Conservation (phyloP, 1,140 invertebrate species). For the Ips nitidus region DNA sequence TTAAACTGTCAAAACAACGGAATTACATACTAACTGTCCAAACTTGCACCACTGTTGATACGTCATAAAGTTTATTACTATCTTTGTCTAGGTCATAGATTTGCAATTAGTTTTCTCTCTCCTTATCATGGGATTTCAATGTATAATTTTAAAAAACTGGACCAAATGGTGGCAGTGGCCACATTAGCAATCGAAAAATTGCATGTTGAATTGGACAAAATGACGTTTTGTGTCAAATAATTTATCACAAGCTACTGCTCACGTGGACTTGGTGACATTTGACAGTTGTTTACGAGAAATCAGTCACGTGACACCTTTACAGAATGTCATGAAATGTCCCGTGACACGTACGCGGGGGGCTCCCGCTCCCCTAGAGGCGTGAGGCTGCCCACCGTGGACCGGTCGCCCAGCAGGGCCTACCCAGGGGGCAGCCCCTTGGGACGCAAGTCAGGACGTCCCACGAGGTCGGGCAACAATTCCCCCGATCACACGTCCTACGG, state of each 20-base stretch:
- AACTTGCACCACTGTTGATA: too few species aligned
- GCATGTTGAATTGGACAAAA: background rate
- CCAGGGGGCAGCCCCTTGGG: slow-evolving; percentile 62
- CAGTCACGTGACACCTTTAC: background rate
- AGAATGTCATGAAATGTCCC: slow-evolving; percentile 63
- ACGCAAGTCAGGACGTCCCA: slow-evolving; percentile 55
- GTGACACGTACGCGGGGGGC: slow-evolving; percentile 70
- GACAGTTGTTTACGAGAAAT: background rate
- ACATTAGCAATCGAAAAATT: background rate
- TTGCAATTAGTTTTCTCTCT: too few species aligned
- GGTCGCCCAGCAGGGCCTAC: slow-evolving; percentile 75
- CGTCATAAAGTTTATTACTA: too few species aligned
- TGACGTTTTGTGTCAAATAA: too few species aligned
- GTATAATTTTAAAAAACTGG: too few species aligned
- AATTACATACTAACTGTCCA: too few species aligned
- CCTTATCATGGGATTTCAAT: too few species aligned
- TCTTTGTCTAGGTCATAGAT: too few species aligned
- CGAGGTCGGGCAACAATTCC: slow-evolving; percentile 62
- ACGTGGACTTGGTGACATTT: background rate
- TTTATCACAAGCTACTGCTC: background rate
- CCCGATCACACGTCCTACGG: slow-evolving; percentile 56
- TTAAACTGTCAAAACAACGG: too few species aligned
- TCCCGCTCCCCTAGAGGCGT: slow-evolving; percentile 64
- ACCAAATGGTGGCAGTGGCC: too few species aligned
- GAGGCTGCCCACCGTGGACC: slow-evolving; percentile 79